A percentile compares a stretch with the other conserved stretches of the same genome.
These are phyloP conservation scores for Helicoverpa assulta DNA, from an alignment of 2,888 invertebrate species.

Conservation along the genomic window DNA sequence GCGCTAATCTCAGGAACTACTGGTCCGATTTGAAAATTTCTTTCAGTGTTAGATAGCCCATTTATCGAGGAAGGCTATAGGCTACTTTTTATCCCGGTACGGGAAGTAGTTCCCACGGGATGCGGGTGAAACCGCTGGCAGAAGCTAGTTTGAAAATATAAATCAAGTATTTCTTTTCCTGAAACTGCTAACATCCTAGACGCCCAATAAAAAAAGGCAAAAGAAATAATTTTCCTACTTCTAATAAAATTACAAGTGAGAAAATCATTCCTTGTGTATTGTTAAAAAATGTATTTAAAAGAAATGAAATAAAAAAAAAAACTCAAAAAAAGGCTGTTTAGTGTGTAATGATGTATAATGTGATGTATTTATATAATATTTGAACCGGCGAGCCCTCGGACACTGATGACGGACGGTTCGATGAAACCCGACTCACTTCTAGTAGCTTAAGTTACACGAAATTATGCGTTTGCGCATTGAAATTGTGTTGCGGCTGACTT, in stretches of 20 bases:
- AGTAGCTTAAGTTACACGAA: conserved; percentile 68
- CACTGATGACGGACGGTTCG: conserved; percentile 60
- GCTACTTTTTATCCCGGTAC: too few species aligned
- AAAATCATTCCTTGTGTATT: conserved; percentile 60
- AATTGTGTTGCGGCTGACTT: conserved; percentile 11
- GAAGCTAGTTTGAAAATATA: neutral
- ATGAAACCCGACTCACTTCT: conserved; percentile 85
- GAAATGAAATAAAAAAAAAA: conserved; percentile 73
- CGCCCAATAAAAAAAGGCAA: conserved; percentile 28
- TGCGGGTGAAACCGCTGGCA: too few species aligned
- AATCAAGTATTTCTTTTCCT: too few species aligned
- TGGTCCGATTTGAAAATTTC: too few species aligned
- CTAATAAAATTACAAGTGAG: conserved; percentile 35
- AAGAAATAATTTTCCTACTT: conserved; percentile 58
- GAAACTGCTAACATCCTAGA: conserved; percentile 53
- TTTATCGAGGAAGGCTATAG: too few species aligned
- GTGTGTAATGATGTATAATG: conserved; percentile 73
- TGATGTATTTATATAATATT: conserved; percentile 78
- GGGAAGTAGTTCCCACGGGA: too few species aligned
- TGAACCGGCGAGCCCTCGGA: conserved; percentile 78
- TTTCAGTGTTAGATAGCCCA: too few species aligned
- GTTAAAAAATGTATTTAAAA: conserved; percentile 66
- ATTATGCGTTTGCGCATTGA: conserved; percentile 44
- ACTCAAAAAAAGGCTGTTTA: conserved; percentile 86
- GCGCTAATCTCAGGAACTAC: too few species aligned